Base-by-base conservation (phyloP, 2,113 vertebrate genomes). In the Puffinus mauretanicus region DNA sequence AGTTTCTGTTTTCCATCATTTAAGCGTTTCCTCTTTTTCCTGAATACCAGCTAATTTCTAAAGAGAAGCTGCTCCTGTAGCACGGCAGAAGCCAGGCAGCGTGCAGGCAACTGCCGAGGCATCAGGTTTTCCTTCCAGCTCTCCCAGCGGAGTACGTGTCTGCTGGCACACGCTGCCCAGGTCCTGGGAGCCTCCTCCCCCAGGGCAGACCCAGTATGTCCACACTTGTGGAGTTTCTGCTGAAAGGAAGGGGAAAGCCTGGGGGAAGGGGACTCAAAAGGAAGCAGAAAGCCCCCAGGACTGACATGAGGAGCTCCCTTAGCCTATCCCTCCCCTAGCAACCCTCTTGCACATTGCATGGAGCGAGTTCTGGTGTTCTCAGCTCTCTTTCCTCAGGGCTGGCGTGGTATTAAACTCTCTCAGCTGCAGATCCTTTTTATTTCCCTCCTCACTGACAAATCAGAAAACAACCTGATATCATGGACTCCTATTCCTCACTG, bases 101-200 rank as follows among this genome's bases (percentile, higher is more conserved):
- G 1, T 16, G 38, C 73, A 88, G 82, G n/a, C 47, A 67, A 25
- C 17, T 2, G 7, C 58, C 0, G 0, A 80, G 47, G 25, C 34
- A 76, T 11, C n/a, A 21, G 11, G 18, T 52, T 65, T 64, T 79
- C 75, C 86, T 69, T 44, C 64, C 62, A 69, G 42, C 40, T 85
- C 77, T 77, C 57, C 54, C 70, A 64, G 69, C 1, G 4, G 65
- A 77, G 21, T 21, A 27, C 1, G 1, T 6, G 22, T 29, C 26
- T 40, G 13, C 6, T 42, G 55, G 71, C 22, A 84, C 57, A 32
- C 1, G 1, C 21, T 57, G 54, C 47, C 44, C 75, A 40, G 67
- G 44, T 40, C 80, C 81, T 22, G 32, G 49, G 44, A 88, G 55
- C 61, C 49, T 55, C 7, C 13, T 70, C 16, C 11, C 13, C 11